Evolutionary conservation across 2,113 vertebrate species (phyloP).

Genomic region (Lipotes vexillifer): DNA sequence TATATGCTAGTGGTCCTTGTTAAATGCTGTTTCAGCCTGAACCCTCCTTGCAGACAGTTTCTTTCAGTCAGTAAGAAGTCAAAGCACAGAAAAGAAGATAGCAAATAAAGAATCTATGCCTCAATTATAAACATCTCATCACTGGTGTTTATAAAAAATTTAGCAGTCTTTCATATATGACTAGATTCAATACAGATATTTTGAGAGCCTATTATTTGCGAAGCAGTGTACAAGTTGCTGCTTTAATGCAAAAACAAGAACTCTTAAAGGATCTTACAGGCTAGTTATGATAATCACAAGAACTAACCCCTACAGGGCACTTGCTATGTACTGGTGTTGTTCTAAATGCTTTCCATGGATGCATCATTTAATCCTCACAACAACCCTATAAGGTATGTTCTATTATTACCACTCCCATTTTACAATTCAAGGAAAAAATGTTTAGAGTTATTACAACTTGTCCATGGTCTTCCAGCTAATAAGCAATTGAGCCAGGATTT

Average conservation of each 20-base stretch:
- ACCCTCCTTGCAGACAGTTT: not conserved
- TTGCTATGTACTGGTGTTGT: not conserved
- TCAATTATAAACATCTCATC: not conserved
- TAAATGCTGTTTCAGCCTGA: not conserved
- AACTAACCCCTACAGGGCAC: not conserved
- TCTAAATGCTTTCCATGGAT: not conserved
- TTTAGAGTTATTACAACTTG: not conserved
- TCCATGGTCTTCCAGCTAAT: not conserved
- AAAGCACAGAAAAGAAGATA: not conserved
- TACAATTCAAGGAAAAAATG: not conserved
- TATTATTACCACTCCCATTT: not conserved
- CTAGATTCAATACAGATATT: not conserved
- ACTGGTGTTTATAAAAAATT: not conserved
- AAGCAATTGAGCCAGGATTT: not conserved
- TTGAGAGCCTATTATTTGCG: not conserved
- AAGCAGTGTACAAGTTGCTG: not conserved
- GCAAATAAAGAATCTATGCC: not conserved
- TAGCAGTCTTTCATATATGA: not conserved
- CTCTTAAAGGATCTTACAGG: not conserved
- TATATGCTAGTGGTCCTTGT: not conserved
- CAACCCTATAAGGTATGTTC: not conserved
- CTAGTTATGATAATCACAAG: not conserved
- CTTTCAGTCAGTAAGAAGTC: not conserved
- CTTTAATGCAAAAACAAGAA: not conserved
- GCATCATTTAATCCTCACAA: not conserved